Evolutionary conservation across 2,113 vertebrate species (phyloP).

Genomic region (Todiramphus chloris): DNA sequence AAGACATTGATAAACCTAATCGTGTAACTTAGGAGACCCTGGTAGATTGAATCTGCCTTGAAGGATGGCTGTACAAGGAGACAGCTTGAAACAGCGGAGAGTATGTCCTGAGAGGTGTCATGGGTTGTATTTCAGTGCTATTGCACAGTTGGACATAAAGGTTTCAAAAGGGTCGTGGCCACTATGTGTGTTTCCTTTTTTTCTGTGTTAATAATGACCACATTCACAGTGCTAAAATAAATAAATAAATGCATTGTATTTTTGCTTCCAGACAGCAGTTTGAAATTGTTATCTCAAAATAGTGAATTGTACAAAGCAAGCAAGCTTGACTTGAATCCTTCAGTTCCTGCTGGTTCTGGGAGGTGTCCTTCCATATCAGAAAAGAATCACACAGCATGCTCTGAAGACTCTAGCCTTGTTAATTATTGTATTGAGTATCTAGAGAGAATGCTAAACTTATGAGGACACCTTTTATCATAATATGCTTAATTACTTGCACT

Average conservation of each 20-base stretch:
- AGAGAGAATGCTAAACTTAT: neutral
- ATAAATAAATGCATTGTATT: neutral
- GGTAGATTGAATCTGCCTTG: neutral
- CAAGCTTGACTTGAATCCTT: neutral
- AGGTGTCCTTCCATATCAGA: neutral
- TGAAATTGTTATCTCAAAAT: neutral
- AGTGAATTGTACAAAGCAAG: neutral
- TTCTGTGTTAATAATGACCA: neutral
- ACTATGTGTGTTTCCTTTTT: neutral
- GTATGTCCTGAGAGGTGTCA: rapidly evolving
- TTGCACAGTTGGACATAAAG: neutral
- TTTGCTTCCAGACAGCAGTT: conserved; percentile 3
- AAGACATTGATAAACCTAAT: rapidly evolving
- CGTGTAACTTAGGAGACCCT: neutral
- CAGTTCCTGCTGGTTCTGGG: neutral
- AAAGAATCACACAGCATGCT: neutral
- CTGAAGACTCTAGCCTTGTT: neutral
- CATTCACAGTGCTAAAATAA: neutral
- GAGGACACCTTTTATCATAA: neutral
- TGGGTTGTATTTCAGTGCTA: neutral
- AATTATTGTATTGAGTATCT: neutral
- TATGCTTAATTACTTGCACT: neutral
- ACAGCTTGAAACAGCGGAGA: neutral
- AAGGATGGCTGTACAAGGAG: neutral
- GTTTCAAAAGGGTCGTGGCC: neutral